These are phyloP conservation scores for Origma solitaria DNA, from an alignment of 2,113 vertebrate species.

Conservation along the genomic window DNA sequence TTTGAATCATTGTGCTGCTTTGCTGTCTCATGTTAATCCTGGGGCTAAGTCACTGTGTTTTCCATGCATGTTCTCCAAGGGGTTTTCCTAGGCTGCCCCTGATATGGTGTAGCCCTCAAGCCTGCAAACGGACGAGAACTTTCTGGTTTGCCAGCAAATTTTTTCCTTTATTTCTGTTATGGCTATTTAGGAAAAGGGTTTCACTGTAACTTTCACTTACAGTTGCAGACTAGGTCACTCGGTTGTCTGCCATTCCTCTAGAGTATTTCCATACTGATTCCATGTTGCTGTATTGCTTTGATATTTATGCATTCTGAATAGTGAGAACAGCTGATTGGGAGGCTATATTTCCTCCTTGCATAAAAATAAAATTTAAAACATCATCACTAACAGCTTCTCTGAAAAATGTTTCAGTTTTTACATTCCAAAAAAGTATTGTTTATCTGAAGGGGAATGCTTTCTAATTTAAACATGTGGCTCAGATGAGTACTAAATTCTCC, in stretches of 20 bases:
- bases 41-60: neutral
- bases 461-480: neutral
- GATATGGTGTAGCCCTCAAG: neutral
- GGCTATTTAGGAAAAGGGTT: neutral
- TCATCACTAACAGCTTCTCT: neutral
- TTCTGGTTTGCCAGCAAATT: neutral
- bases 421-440: neutral
- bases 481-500: neutral
- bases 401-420: rapidly evolving
- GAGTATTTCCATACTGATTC: neutral
- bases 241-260: neutral
- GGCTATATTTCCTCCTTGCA: neutral
- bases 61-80: neutral
- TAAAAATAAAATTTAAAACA: neutral
- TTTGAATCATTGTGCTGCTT: neutral
- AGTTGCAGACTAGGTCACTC: neutral
- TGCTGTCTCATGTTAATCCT: neutral
- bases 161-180: neutral
- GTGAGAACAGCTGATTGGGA: neutral
- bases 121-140: neutral
- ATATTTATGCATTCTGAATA: neutral
- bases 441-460: neutral
- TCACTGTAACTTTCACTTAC: neutral
- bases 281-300: neutral
- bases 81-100: neutral